Evolutionary conservation across 2,113 vertebrate genomes (phyloP).

Genomic region (Saccopteryx bilineata): DNA sequence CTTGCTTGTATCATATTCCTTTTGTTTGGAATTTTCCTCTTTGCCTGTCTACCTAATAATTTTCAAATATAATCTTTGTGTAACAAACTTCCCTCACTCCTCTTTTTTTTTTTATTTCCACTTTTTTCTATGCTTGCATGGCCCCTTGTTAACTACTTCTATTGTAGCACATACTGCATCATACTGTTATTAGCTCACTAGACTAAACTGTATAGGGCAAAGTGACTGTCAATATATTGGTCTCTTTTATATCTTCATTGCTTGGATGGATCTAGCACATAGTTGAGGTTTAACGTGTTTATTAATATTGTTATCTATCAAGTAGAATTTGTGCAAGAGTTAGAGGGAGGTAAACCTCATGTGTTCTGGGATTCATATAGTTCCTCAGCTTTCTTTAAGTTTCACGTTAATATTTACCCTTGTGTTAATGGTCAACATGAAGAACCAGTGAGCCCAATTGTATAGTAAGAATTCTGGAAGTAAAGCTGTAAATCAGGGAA

Average conservation of each 20-base stretch:
- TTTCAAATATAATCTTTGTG: constrained; percentile 12
- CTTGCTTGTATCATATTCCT: neutral
- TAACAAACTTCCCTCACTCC: neutral
- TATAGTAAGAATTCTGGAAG: constrained; percentile 26
- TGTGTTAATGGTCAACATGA: neutral
- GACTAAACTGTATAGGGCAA: neutral
- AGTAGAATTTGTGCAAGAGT: neutral
- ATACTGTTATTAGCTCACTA: neutral
- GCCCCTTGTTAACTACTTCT: neutral
- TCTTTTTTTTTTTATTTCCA: neutral
- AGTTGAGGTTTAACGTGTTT: constrained; percentile 9
- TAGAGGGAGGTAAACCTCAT: neutral
- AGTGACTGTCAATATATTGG: neutral
- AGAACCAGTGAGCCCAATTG: neutral
- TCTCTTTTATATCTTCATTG: neutral
- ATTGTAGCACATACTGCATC: neutral
- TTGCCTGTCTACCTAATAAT: neutral
- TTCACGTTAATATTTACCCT: constrained; percentile 23
- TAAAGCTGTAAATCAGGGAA: neutral
- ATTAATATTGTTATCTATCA: neutral
- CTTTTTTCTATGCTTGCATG: neutral
- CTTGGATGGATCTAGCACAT: neutral
- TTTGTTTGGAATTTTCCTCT: constrained; percentile 19
- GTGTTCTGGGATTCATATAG: neutral
- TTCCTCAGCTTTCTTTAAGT: neutral